Conservation (phyloP, 1,140 invertebrate genomes). For the Centruroides vittatus region DNA sequence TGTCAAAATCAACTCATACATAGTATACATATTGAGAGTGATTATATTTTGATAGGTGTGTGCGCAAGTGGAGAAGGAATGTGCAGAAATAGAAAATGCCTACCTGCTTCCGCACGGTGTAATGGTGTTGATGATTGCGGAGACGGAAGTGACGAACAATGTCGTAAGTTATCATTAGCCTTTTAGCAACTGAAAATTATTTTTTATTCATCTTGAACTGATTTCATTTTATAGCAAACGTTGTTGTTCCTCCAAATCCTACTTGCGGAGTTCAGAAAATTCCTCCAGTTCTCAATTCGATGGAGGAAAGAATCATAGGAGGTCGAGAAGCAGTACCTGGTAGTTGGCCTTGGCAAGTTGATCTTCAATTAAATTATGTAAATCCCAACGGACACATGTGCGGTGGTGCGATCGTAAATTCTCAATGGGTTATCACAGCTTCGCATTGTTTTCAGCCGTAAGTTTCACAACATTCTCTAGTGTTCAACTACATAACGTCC, state of each 20-base stretch:
- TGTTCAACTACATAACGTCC: too few species aligned
- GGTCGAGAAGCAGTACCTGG: conserved; percentile 55
- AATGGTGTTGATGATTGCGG: conserved; percentile 80
- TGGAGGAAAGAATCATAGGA: conserved; percentile 52
- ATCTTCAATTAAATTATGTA: conserved; percentile 1
- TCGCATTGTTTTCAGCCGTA: conserved; percentile 52
- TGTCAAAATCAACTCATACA: too few species aligned
- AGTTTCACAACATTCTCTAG: background rate
- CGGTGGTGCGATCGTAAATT: conserved; percentile 61
- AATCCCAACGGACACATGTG: conserved; percentile 40
- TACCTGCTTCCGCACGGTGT: conserved; percentile 31
- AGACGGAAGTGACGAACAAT: conserved; percentile 60
- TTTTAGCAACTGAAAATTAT: too few species aligned
- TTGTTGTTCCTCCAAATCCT: too few species aligned
- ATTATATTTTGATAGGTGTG: background rate
- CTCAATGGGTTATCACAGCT: conserved; percentile 65
- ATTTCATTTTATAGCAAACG: too few species aligned
- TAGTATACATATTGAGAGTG: too few species aligned
- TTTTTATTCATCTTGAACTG: too few species aligned
- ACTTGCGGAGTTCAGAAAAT: background rate
- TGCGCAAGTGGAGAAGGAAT: background rate
- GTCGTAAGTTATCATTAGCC: background rate
- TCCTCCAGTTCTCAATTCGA: background rate
- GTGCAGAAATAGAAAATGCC: conserved; percentile 4
- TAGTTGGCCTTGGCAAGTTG: conserved; percentile 67